A percentile compares a stretch with the other conserved stretches of the same genome.
Conservation (phyloP, 2,797 vertebrate genomes). For the Lateolabrax maculatus region DNA sequence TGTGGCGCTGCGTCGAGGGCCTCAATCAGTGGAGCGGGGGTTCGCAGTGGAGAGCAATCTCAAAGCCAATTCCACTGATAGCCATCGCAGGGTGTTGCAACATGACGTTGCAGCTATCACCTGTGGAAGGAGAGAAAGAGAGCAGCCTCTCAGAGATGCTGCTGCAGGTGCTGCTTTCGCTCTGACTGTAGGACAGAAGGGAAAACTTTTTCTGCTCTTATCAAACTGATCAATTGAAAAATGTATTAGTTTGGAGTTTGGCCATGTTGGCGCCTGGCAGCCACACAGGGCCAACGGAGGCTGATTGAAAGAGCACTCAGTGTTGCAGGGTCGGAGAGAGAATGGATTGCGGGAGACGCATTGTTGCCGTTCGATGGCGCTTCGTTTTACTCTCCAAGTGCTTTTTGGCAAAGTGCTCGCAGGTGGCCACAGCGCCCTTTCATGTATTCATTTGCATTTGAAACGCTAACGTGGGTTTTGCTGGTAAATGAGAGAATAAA, state of each 20-base stretch:
- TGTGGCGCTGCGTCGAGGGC: conserved; percentile 54
- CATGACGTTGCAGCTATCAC: conserved; percentile 66
- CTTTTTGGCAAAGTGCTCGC: conserved; percentile 21
- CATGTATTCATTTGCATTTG: conserved; percentile 40
- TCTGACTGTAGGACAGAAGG: conserved; percentile 21
- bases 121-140: conserved; percentile 44
- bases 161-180: conserved; percentile 32
- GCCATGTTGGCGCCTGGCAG: conserved; percentile 46
- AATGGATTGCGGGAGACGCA: conserved; percentile 42
- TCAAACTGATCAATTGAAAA: conserved; percentile 62
- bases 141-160: conserved; percentile 3
- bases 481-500: conserved; percentile 32
- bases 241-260: conserved; percentile 65
- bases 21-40: conserved; percentile 65
- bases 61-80: conserved; percentile 83
- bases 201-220: conserved; percentile 46
- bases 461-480: conserved; percentile 13
- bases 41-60: conserved; percentile 70
- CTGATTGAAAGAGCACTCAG: conserved; percentile 63
- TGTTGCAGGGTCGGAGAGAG: conserved; percentile 24
- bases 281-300: conserved; percentile 4
- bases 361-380: conserved; percentile 38
- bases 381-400: conserved; percentile 30
- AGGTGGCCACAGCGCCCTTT: conserved; percentile 17
- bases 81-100: conserved; percentile 72